These are phyloP conservation scores for Casuarius casuarius DNA, from an alignment of 2,113 vertebrate genomes.

Conservation along the genomic window DNA sequence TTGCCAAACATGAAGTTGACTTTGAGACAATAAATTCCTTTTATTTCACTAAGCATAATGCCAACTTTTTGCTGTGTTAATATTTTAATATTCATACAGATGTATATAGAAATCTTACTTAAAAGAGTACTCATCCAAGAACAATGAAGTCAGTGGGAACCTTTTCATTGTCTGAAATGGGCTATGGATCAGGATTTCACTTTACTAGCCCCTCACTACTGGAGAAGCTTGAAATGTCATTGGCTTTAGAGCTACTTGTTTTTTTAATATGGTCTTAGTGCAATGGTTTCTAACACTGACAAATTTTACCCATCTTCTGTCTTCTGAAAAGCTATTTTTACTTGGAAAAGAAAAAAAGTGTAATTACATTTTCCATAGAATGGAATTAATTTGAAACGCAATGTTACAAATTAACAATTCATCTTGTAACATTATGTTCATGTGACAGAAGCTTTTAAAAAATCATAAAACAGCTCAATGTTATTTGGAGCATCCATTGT, in stretches of 20 bases:
- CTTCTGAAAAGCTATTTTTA: neutral
- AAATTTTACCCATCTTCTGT: neutral
- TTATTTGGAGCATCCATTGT: constrained; percentile 2
- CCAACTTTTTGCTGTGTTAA: neutral
- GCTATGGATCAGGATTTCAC: neutral
- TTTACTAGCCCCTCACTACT: neutral
- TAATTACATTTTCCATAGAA: neutral
- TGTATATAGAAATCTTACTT: neutral
- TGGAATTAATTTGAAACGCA: neutral
- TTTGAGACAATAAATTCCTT: neutral
- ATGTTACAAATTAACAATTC: neutral
- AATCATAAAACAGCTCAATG: neutral
- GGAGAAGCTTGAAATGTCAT: neutral
- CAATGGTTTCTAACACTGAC: neutral
- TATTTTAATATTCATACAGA: neutral
- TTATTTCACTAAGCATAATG: neutral
- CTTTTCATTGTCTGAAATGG: neutral
- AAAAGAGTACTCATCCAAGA: neutral
- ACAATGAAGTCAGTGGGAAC: fast-evolving
- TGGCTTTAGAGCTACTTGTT: neutral
- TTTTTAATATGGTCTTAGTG: neutral
- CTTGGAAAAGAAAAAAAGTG: neutral
- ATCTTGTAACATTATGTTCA: neutral
- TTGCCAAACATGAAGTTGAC: fast-evolving
- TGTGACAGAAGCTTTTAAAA: neutral